Evolutionary conservation across 1,140 invertebrate species (phyloP).

Genomic region (Oncopodura yosiiana): DNA sequence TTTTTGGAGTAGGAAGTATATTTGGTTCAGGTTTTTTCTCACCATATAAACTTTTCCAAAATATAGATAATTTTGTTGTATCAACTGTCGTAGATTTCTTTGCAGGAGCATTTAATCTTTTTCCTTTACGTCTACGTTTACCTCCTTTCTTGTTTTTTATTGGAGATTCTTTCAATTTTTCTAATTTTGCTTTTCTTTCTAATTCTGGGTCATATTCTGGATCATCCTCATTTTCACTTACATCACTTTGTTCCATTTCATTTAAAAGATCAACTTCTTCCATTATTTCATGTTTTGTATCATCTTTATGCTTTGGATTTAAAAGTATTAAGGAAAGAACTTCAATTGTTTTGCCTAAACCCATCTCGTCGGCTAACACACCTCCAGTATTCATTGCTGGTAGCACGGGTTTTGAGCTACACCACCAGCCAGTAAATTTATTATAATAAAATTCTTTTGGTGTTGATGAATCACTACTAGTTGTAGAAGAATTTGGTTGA

Average conservation of each 20-base stretch:
- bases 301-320: slow-evolving; percentile 42
- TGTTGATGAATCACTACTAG: slow-evolving; percentile 41
- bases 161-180: not conserved
- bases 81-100: not conserved
- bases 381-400: slow-evolving; percentile 50
- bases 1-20: not conserved
- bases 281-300: not conserved
- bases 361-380: slow-evolving; percentile 77
- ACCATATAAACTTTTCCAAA: not conserved
- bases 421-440: slow-evolving; percentile 43
- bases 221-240: not conserved
- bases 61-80: not conserved
- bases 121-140: not conserved
- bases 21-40: not conserved
- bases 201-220: not conserved
- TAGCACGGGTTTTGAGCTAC: slow-evolving; percentile 37
- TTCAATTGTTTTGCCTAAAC: slow-evolving; percentile 68
- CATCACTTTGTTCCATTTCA: not conserved
- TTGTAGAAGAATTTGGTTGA: no score
- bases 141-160: not conserved
- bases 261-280: not conserved
- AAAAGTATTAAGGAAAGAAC: slow-evolving; percentile 56
- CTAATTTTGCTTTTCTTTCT: not conserved
- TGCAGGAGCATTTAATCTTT: not conserved
- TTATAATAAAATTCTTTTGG: slow-evolving; percentile 46